phyloP scores from a whole-genome alignment of 2,113 vertebrate genomes.

The Antechinus stuartii region DNA sequence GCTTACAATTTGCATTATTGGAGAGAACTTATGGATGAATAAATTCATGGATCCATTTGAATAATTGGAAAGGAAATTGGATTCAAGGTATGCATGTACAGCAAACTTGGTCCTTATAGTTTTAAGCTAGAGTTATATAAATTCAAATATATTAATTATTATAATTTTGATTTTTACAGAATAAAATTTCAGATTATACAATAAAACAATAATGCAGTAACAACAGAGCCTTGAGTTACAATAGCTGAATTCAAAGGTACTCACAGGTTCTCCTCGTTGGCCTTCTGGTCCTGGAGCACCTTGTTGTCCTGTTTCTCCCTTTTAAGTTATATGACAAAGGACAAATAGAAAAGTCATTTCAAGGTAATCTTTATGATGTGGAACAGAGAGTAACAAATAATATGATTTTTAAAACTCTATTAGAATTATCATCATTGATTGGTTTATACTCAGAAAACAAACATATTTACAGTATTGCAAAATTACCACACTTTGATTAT shows the following conservation, averaged over 20 bases:
- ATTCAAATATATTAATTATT: not conserved
- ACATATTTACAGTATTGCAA: not conserved
- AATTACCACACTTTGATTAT: not conserved
- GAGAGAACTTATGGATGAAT: not conserved
- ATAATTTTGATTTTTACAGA: not conserved
- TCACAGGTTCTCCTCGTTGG: not conserved
- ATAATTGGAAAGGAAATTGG: not conserved
- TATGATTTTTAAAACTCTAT: not conserved
- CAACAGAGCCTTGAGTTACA: not conserved
- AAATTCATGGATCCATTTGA: not conserved
- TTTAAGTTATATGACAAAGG: not conserved
- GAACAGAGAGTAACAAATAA: not conserved
- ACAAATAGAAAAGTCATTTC: not conserved
- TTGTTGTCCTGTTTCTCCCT: not conserved
- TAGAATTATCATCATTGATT: not conserved
- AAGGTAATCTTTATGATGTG: not conserved
- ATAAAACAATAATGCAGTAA: not conserved
- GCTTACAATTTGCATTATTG: too few species aligned
- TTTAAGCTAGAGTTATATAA: not conserved
- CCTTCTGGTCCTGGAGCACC: slow-evolving; percentile 1
- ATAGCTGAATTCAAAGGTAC: not conserved
- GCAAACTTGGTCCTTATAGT: not conserved
- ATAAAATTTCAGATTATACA: not conserved
- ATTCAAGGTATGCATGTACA: not conserved
- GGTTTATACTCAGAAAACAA: not conserved